Evolutionary conservation across 2,113 vertebrate species (phyloP).

Genomic region (Nothobranchius furzeri): DNA sequence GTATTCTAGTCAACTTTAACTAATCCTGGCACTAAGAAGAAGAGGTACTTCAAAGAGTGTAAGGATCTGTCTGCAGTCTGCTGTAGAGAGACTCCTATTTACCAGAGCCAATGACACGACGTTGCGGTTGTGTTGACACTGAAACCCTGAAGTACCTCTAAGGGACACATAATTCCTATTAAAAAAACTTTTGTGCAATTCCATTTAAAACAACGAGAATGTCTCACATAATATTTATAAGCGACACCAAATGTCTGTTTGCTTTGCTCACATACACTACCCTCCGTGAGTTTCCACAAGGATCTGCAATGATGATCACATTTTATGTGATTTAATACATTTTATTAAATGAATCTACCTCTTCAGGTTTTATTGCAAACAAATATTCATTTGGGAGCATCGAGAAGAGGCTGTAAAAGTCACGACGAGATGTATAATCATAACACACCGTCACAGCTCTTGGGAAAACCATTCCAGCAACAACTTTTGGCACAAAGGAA

Average conservation of each 20-base stretch:
- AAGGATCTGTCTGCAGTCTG: too few species aligned
- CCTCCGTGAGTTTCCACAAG: background rate
- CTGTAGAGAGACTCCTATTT: too few species aligned
- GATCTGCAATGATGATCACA: conserved; percentile 2
- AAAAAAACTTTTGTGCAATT: too few species aligned
- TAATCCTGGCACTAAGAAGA: background rate
- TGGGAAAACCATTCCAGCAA: conserved; percentile 38
- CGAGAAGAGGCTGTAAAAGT: conserved; percentile 46
- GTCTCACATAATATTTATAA: too few species aligned
- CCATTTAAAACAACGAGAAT: too few species aligned
- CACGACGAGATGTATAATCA: conserved; percentile 53
- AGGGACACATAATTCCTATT: too few species aligned
- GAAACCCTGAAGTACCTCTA: too few species aligned
- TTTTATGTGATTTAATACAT: conserved; percentile 5
- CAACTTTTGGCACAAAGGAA: conserved; percentile 41
- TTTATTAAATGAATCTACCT: conserved; percentile 29
- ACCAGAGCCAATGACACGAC: too few species aligned
- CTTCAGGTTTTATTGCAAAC: conserved; percentile 54
- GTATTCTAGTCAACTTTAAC: background rate
- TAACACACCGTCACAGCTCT: conserved; percentile 30
- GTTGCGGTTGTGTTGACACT: too few species aligned
- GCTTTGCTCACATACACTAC: background rate
- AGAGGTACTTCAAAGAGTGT: background rate
- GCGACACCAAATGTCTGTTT: background rate
- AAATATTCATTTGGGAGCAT: conserved; percentile 54